Conservation (phyloP, 2,888 invertebrate species). For the Cryptophagus acutangulus region DNA sequence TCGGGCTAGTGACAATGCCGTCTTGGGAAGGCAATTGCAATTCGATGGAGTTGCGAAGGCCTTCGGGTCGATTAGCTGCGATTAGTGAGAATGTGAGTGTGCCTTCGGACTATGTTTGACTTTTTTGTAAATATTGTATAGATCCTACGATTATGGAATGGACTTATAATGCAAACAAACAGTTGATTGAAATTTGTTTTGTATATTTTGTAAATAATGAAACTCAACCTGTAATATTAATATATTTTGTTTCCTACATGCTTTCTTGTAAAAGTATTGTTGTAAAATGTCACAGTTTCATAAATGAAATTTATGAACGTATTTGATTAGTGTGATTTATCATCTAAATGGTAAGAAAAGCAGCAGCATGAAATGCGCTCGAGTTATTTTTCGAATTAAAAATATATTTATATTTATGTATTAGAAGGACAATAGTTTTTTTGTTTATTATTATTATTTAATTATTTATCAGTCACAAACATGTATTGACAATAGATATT, state of each 20-base stretch:
- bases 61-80: conserved; percentile 48
- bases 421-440: too few relatives aligned
- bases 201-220: conserved; percentile 1
- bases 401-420: too few relatives aligned
- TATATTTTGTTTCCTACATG: too few relatives aligned
- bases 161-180: background rate
- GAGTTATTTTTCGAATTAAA: too few relatives aligned
- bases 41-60: conserved; percentile 42
- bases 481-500: too few relatives aligned
- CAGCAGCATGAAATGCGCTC: conserved; percentile 8
- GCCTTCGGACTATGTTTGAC: conserved; percentile 57
- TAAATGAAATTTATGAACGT: conserved; percentile 14
- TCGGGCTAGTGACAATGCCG: conserved; percentile 53
- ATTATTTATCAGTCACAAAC: too few relatives aligned
- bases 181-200: background rate
- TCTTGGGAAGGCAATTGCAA: conserved; percentile 43
- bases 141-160: conserved; percentile 9
- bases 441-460: too few relatives aligned
- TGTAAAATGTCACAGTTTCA: conserved; percentile 15
- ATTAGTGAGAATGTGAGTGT: conserved; percentile 56
- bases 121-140: conserved; percentile 20
- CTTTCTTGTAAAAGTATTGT: background rate
- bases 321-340: conserved; percentile 20
- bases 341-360: conserved; percentile 21
- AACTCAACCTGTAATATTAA: too few relatives aligned